These are phyloP conservation scores for Semicossyphus pulcher DNA, from an alignment of 2,113 vertebrate species.

Conservation along the genomic window DNA sequence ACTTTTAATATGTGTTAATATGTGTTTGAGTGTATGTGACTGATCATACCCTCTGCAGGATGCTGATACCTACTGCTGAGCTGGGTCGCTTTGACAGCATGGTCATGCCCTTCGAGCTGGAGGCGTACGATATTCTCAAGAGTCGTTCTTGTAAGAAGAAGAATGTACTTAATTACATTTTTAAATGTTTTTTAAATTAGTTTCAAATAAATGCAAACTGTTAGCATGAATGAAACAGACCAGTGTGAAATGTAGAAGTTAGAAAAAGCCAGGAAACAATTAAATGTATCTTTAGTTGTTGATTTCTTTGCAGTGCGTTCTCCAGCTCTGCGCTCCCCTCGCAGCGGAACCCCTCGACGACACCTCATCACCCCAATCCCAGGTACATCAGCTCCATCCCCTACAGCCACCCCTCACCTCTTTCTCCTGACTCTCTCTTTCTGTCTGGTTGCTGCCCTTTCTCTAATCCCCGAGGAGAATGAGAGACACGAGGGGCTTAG, in stretches of 20 bases:
- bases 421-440: background rate
- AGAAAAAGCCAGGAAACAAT: background rate
- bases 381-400: conserved; percentile 81
- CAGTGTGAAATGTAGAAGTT: background rate
- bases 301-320: conserved; percentile 81
- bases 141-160: conserved; percentile 86
- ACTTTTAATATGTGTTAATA: conserved; percentile 16
- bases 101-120: conserved; percentile 92
- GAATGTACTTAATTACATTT: background rate
- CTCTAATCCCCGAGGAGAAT: conserved; percentile 40
- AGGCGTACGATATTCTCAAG: conserved; percentile 92
- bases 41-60: conserved; percentile 78
- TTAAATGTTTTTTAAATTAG: too few species aligned
- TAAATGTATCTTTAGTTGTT: background rate
- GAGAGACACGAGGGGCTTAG: conserved; percentile 16
- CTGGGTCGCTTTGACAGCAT: conserved; percentile 92
- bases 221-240: conserved; percentile 4
- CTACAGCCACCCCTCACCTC: background rate
- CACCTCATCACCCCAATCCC: conserved; percentile 96
- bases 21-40: background rate
- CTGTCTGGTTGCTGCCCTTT: conserved; percentile 9
- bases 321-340: conserved; percentile 88
- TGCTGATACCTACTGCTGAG: conserved; percentile 88
- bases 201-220: too few species aligned
- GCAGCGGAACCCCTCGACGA: conserved; percentile 87